Percentiles rank a stretch among this genome's conserved stretches.
Conservation (phyloP, 2,797 vertebrate species). For the Enteromius thamalakanensis region DNA sequence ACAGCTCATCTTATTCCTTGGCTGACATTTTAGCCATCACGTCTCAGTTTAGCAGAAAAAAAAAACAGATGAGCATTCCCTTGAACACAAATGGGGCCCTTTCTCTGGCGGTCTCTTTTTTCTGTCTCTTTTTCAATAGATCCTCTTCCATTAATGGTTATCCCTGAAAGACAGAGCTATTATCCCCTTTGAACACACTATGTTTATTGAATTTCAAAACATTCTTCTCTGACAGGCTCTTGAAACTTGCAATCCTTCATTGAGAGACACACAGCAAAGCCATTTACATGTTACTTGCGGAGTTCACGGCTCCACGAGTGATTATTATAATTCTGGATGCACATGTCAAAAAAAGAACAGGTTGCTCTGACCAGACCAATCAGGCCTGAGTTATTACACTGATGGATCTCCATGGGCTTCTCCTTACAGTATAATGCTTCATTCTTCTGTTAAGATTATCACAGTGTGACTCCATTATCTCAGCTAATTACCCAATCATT, state of each 20-base stretch:
- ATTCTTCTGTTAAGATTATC: conserved; percentile 68
- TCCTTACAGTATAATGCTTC: conserved; percentile 65
- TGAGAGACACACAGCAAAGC: not conserved
- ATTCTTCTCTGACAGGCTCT: conserved; percentile 4
- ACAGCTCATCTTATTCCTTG: conserved; percentile 57
- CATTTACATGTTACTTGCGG: not conserved
- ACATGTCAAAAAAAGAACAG: conserved; percentile 32
- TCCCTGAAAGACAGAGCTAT: conserved; percentile 17
- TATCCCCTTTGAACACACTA: not conserved
- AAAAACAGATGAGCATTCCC: not conserved
- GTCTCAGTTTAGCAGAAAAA: not conserved
- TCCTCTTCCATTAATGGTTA: conserved; percentile 10
- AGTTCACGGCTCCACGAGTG: not conserved
- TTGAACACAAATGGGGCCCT: not conserved
- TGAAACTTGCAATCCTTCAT: conserved; percentile 14
- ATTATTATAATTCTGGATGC: conserved; percentile 18
- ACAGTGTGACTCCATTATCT: conserved; percentile 72
- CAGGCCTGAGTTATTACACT: conserved; percentile 64
- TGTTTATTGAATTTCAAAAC: conserved; percentile 12
- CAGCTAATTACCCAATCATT: conserved; percentile 75
- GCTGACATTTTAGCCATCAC: conserved; percentile 55
- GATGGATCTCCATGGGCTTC: conserved; percentile 52
- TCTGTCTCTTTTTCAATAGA: conserved; percentile 12
- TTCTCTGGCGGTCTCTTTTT: not conserved
- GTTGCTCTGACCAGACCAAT: conserved; percentile 64